Conservation (phyloP, 37 sponge, comb jelly and placozoan species). For the Amphimedon queenslandica region DNA sequence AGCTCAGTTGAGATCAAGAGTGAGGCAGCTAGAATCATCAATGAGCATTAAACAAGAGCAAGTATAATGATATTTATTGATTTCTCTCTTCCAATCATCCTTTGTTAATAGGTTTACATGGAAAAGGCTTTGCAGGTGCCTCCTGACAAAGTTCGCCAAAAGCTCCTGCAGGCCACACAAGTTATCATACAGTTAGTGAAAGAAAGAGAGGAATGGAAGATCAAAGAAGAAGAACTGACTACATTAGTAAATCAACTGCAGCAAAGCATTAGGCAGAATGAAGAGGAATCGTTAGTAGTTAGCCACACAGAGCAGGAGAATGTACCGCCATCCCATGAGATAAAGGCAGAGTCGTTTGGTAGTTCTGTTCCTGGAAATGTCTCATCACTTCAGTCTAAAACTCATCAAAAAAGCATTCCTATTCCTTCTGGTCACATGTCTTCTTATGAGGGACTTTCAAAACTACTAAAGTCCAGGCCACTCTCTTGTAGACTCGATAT, state of each 20-base stretch:
- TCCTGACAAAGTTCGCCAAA: slow-evolving; percentile 29
- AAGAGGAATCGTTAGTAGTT: not conserved
- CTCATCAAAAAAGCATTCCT: too few relatives aligned
- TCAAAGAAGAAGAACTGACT: not conserved
- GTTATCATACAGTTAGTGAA: slow-evolving; percentile 44
- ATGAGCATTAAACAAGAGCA: slow-evolving; percentile 13
- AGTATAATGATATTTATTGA: too few relatives aligned
- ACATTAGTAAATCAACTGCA: not conserved
- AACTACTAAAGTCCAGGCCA: too few relatives aligned
- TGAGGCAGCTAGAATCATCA: slow-evolving; percentile 5
- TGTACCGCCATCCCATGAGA: too few relatives aligned
- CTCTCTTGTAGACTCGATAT: too few relatives aligned
- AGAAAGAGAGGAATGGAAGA: slow-evolving; percentile 18
- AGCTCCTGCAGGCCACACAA: slow-evolving; percentile 60
- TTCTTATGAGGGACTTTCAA: too few relatives aligned
- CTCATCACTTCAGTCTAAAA: too few relatives aligned
- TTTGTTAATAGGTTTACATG: not conserved
- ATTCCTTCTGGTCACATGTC: too few relatives aligned
- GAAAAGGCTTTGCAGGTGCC: slow-evolving; percentile 36
- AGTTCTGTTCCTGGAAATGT: not conserved
- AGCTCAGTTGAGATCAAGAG: slow-evolving; percentile 5
- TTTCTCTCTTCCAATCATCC: not conserved
- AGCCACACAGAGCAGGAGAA: not conserved
- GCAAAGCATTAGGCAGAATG: not conserved
- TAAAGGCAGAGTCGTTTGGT: not conserved